A percentile compares a stretch with the other conserved stretches of the same genome.
Evolutionary conservation across 2,888 invertebrate species (phyloP).

Genomic region (Eledona agricola): DNA sequence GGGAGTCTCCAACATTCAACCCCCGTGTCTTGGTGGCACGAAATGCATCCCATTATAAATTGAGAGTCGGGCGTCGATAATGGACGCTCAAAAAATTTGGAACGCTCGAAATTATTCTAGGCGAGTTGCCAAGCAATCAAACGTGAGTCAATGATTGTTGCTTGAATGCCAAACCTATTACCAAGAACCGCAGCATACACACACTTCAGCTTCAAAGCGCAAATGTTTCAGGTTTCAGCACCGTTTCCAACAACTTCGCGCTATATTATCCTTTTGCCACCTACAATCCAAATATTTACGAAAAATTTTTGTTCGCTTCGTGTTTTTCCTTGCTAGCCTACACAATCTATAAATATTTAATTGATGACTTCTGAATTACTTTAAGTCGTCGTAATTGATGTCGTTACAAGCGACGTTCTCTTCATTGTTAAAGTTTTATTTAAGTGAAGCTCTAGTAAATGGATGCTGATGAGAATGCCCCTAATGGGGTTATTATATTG

Average conservation of each 20-base stretch:
- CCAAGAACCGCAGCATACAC: slow-evolving; percentile 7
- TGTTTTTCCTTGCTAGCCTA: too few relatives aligned
- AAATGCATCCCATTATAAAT: slow-evolving; percentile 26
- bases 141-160: slow-evolving; percentile 18
- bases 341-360: slow-evolving; percentile 23
- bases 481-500: slow-evolving; percentile 21
- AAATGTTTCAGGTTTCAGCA: slow-evolving; percentile 12
- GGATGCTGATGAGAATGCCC: slow-evolving; percentile 10
- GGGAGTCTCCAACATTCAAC: slow-evolving; percentile 3
- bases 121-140: slow-evolving; percentile 24
- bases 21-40: slow-evolving; percentile 11
- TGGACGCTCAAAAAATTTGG: slow-evolving; percentile 2
- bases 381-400: slow-evolving; percentile 9
- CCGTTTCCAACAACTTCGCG: slow-evolving; percentile 1
- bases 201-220: slow-evolving; percentile 12
- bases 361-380: slow-evolving; percentile 22
- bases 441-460: slow-evolving; percentile 4
- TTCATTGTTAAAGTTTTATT: slow-evolving; percentile 7
- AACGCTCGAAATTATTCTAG: slow-evolving; percentile 21
- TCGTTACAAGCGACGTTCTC: slow-evolving; percentile 10
- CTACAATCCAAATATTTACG: slow-evolving; percentile 14
- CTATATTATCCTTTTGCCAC: slow-evolving; percentile 3
- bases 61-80: slow-evolving; percentile 9
- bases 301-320: too few relatives aligned
- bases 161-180: slow-evolving; percentile 23